Evolutionary conservation across 1,140 invertebrate genomes (phyloP), one percentile per base, ranked within the genome.

Genomic region (Drosophila prosaltans): DNA sequence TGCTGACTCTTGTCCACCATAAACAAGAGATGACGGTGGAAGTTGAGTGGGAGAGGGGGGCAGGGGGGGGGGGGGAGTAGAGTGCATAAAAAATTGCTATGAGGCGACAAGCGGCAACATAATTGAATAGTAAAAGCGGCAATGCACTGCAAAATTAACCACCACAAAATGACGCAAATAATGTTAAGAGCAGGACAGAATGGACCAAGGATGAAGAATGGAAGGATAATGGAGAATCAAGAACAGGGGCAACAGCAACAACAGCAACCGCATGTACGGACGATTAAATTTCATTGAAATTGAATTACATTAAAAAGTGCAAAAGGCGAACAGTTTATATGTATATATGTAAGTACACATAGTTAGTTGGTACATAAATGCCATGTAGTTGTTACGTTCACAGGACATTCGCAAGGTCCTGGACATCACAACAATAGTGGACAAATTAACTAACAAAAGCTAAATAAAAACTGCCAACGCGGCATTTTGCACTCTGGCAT

Each of bases 251-350:
- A 28, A 21, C 5, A 32, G 6, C 32, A 36, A 36, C 32, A 30
- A 36, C 32, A 30, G 24, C 7, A 36, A 54, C 60, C 57, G 75
- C 70, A 78, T 89, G 78, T 83, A 81, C 84, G 80, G 84, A 72
- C 84, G 84, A 89, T 89, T 89, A 89, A 89, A 89, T 89, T 89
- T 89, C 84, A 89, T 89, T 89, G 84, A 89, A 89, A 89, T 89
- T 84, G 84, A 89, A 89, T 89, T 90, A 89, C 84, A 89, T 89
- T 89, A 84, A 89, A 89, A 78, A 88, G 84, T 84, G 84, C 80
- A 88, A 88, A 88, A 88, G 80, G 84, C 84, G 72, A 83, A 66
- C 62, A 59, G n/a, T 51, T 51, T 65, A 75, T 71, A 67, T 59
- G 73, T 9, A 51, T 8, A 45, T 21, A 21, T 16, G 2, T 48